A percentile compares a stretch with the other conserved stretches of the same genome.
These are phyloP conservation scores for Zosterops japonicus DNA, from an alignment of 2,113 vertebrate species.

Conservation along the genomic window DNA sequence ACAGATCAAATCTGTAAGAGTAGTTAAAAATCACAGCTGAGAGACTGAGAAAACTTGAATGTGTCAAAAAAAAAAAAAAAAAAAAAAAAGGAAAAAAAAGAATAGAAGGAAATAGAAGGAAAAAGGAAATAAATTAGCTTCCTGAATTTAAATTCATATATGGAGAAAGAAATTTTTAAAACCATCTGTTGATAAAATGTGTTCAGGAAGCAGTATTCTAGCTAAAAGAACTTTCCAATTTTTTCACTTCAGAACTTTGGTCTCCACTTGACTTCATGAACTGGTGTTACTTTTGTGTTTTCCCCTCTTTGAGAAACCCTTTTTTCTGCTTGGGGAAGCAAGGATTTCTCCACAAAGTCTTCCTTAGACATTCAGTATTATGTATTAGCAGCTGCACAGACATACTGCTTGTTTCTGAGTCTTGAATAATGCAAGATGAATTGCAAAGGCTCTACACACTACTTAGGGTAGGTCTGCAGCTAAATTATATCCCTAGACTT, in stretches of 20 bases:
- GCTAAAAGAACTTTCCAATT: not conserved
- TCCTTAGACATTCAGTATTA: not conserved
- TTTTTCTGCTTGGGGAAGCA: not conserved
- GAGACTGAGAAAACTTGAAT: conserved; percentile 19
- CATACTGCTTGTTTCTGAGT: not conserved
- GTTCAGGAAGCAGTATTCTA: conserved; percentile 7
- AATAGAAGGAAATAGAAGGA: not conserved
- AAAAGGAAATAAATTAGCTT: not conserved
- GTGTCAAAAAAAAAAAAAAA: not conserved
- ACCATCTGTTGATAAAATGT: conserved; percentile 53
- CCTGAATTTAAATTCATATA: conserved; percentile 27
- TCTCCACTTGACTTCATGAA: not conserved
- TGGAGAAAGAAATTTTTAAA: not conserved
- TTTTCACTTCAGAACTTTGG: not conserved
- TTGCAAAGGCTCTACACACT: not conserved
- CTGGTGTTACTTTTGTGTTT: not conserved
- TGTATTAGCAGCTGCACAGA: not conserved
- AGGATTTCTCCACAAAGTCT: not conserved
- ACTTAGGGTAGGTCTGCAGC: not conserved
- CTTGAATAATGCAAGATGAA: not conserved
- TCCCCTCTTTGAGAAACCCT: not conserved
- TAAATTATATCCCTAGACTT: not conserved
- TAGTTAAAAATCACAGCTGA: conserved; percentile 47
- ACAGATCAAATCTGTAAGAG: not conserved
- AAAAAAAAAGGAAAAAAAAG: not conserved